These are phyloP conservation scores for Microplitis manilae DNA, from an alignment of 2,888 invertebrate species.

Conservation along the genomic window DNA sequence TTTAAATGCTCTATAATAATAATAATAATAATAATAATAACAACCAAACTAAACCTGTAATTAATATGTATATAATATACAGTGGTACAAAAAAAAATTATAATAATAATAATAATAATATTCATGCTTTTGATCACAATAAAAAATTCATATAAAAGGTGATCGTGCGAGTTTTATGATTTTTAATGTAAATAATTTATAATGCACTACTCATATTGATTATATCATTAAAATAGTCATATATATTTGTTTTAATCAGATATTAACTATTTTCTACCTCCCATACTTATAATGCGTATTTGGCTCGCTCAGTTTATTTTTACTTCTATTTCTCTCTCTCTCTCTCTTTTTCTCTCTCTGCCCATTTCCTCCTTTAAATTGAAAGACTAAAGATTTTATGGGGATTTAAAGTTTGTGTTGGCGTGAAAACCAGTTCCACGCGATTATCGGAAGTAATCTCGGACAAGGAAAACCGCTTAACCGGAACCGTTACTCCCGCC, in stretches of 20 bases:
- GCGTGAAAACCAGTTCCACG: slow-evolving; percentile 30
- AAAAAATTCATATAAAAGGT: neutral
- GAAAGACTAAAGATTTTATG: slow-evolving; percentile 1
- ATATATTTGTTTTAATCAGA: neutral
- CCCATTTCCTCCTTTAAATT: slow-evolving; percentile 4
- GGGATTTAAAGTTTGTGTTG: neutral
- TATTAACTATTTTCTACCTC: slow-evolving; percentile 1
- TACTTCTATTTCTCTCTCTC: neutral
- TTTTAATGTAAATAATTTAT: neutral
- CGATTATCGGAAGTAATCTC: slow-evolving; percentile 44
- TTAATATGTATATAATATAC: neutral
- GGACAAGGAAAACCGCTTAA: slow-evolving; percentile 46
- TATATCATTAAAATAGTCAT: neutral
- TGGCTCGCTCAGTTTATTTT: neutral
- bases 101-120: neutral
- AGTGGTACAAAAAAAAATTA: neutral
- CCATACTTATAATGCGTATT: neutral
- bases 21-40: neutral
- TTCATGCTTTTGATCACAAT: neutral
- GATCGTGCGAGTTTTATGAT: neutral
- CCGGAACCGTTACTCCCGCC: slow-evolving; percentile 2
- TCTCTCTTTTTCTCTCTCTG: slow-evolving; percentile 4
- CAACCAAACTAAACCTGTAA: neutral
- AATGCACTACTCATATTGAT: neutral
- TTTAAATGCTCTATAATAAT: neutral